Percentiles rank a stretch among this genome's conserved stretches.
phyloP scores from a whole-genome alignment of 2,797 vertebrate species.

The Mormyrops boulengeri region DNA sequence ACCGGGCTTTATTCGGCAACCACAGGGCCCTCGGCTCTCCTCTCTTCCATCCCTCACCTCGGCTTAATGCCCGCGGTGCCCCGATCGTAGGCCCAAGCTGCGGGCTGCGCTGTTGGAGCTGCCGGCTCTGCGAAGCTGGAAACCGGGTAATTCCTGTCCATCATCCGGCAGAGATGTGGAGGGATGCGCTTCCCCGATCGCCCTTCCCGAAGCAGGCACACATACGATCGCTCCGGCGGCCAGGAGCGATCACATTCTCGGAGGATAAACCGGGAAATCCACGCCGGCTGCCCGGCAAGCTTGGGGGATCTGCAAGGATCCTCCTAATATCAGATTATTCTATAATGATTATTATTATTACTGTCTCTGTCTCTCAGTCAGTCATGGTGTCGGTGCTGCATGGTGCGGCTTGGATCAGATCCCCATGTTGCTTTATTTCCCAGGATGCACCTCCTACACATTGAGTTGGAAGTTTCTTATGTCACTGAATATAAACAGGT shows the following conservation, averaged over 20 bases:
- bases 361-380: slow-evolving; percentile 40
- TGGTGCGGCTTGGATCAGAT: slow-evolving; percentile 43
- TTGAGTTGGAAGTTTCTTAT: slow-evolving; percentile 46
- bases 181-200: slow-evolving; percentile 53
- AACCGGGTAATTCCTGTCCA: slow-evolving; percentile 91
- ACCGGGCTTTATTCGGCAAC: slow-evolving; percentile 66
- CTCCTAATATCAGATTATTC: slow-evolving; percentile 33
- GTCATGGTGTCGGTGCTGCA: slow-evolving; percentile 42
- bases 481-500: slow-evolving; percentile 19
- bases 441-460: slow-evolving; percentile 69
- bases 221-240: slow-evolving; percentile 52
- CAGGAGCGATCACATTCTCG: slow-evolving; percentile 45
- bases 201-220: slow-evolving; percentile 57
- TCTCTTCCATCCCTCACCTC: slow-evolving; percentile 71
- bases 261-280: slow-evolving; percentile 20
- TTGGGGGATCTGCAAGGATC: slow-evolving; percentile 23
- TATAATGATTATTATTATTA: slow-evolving; percentile 33
- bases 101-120: slow-evolving; percentile 75
- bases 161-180: slow-evolving; percentile 69
- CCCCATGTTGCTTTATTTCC: slow-evolving; percentile 72
- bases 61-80: slow-evolving; percentile 73
- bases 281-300: slow-evolving; percentile 27
- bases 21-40: slow-evolving; percentile 48
- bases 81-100: slow-evolving; percentile 72
- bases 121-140: slow-evolving; percentile 81